Evolutionary conservation across 1,140 invertebrate species (phyloP).

Genomic region (Drosophila nigromelanica): DNA sequence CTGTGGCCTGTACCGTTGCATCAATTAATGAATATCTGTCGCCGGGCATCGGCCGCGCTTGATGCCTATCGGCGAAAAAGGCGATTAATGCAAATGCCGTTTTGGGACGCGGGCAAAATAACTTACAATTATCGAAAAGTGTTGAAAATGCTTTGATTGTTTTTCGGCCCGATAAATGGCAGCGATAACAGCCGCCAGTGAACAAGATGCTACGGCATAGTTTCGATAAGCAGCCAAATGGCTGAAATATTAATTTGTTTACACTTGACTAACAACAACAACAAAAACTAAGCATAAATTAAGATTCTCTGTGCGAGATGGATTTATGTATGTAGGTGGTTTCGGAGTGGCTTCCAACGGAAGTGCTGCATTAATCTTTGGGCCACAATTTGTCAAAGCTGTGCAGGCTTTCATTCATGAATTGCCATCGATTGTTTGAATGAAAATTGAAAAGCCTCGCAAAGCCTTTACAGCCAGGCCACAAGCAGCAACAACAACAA

Average conservation of each 20-base stretch:
- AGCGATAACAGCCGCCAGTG: slow-evolving; percentile 14
- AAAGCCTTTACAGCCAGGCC: slow-evolving; percentile 22
- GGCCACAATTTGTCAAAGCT: slow-evolving; percentile 69
- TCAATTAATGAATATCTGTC: slow-evolving; percentile 72
- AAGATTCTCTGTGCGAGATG: slow-evolving; percentile 6
- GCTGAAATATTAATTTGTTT: slow-evolving; percentile 74
- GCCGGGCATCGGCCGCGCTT: not conserved
- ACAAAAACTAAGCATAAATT: slow-evolving; percentile 48
- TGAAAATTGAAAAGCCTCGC: slow-evolving; percentile 66
- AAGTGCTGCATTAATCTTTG: slow-evolving; percentile 72
- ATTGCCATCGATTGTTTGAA: slow-evolving; percentile 59
- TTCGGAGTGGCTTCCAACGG: slow-evolving; percentile 28
- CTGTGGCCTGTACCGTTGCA: slow-evolving; percentile 50
- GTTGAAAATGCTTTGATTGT: slow-evolving; percentile 75
- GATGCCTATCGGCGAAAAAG: slow-evolving; percentile 66
- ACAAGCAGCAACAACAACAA: slow-evolving; percentile 19
- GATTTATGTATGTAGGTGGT: not conserved
- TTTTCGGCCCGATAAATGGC: slow-evolving; percentile 25
- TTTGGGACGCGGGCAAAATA: slow-evolving; percentile 48
- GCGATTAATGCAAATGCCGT: slow-evolving; percentile 73
- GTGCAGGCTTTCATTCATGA: slow-evolving; percentile 48
- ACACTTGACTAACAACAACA: slow-evolving; percentile 55
- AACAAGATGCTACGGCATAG: slow-evolving; percentile 28
- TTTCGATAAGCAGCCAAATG: slow-evolving; percentile 29
- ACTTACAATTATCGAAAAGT: slow-evolving; percentile 79